A percentile compares a stretch with the other conserved stretches of the same genome.
Conservation (phyloP, 2,888 invertebrate genomes). For the Spialia ferax region DNA sequence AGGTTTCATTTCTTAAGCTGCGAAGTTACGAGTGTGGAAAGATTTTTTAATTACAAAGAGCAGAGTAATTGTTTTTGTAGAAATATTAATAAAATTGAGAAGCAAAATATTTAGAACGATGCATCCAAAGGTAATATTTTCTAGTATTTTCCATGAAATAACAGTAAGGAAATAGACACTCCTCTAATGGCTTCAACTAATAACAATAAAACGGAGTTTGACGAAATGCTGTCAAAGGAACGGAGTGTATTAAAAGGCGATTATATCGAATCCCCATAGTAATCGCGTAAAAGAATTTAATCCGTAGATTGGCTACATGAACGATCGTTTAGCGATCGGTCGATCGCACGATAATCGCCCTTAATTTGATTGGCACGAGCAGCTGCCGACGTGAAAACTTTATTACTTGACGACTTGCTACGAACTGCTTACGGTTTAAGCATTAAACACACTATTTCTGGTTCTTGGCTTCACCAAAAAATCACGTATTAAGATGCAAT, state of each 20-base stretch:
- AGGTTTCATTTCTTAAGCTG: not conserved
- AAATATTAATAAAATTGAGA: too few relatives aligned
- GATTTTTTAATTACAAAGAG: too few relatives aligned
- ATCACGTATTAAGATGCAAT: too few relatives aligned
- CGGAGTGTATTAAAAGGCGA: slow-evolving; percentile 42
- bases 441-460: not conserved
- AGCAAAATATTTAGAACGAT: too few relatives aligned
- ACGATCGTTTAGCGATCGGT: slow-evolving; percentile 61
- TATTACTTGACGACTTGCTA: slow-evolving; percentile 65
- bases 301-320: slow-evolving; percentile 64
- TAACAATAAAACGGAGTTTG: slow-evolving; percentile 8
- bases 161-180: not conserved
- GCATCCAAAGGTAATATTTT: too few relatives aligned
- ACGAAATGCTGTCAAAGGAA: slow-evolving; percentile 33
- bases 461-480: not conserved
- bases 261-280: slow-evolving; percentile 52
- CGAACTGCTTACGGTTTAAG: slow-evolving; percentile 60
- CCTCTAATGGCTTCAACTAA: not conserved
- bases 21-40: too few relatives aligned
- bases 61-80: too few relatives aligned
- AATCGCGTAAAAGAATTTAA: slow-evolving; percentile 65
- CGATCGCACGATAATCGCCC: slow-evolving; percentile 70
- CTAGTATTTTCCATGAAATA: not conserved
- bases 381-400: slow-evolving; percentile 79
- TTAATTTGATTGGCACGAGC: slow-evolving; percentile 82